phyloP scores from a whole-genome alignment of 2,888 invertebrate species.

The Netelia inedita region DNA sequence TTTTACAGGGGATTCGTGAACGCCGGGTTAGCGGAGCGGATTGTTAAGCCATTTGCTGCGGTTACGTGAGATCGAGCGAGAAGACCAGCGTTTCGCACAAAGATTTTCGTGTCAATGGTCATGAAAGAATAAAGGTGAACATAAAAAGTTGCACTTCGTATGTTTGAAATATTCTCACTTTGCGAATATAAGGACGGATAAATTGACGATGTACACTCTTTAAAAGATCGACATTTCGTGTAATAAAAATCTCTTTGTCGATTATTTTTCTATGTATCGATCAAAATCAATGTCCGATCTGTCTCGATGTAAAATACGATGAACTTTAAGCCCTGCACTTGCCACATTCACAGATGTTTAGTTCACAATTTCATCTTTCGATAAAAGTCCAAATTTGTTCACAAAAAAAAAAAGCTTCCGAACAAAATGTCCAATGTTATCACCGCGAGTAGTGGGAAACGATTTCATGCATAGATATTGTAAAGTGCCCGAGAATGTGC shows the following conservation, averaged over 20 bases:
- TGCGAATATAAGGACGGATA: too few relatives aligned
- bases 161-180: not conserved
- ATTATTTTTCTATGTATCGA: too few relatives aligned
- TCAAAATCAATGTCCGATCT: too few relatives aligned
- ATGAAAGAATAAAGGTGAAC: not conserved
- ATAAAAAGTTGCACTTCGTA: not conserved
- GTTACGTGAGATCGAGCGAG: not conserved
- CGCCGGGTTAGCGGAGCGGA: constrained; percentile 75
- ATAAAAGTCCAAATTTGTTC: not conserved
- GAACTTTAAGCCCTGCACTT: too few relatives aligned
- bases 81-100: not conserved
- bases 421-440: not conserved
- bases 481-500: constrained; percentile 1
- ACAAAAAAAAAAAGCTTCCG: not conserved
- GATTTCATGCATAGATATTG: constrained; percentile 37
- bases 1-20: not conserved
- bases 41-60: constrained; percentile 68
- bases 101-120: not conserved
- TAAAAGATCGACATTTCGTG: too few relatives aligned
- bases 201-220: too few relatives aligned
- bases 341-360: too few relatives aligned
- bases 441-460: not conserved
- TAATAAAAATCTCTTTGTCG: too few relatives aligned
- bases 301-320: too few relatives aligned
- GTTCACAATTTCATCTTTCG: too few relatives aligned